Evolutionary conservation across 2,888 invertebrate species (phyloP).

Genomic region (Melikaiella ostensackeni): DNA sequence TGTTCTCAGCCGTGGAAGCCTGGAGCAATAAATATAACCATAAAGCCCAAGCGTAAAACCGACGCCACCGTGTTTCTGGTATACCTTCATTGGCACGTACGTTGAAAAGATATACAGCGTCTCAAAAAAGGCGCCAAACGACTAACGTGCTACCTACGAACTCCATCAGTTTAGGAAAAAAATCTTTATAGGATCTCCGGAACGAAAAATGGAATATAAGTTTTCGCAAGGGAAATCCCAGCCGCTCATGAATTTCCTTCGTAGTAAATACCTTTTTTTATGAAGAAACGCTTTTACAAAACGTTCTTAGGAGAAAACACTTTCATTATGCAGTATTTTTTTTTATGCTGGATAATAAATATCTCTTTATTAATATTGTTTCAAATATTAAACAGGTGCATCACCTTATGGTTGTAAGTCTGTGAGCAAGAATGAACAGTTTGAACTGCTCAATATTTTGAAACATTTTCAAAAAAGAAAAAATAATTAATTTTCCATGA

Average conservation of each 20-base stretch:
- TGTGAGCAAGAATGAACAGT: too few relatives aligned
- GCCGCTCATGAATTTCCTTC: not conserved
- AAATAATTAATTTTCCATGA: too few relatives aligned
- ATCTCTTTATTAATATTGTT: too few relatives aligned
- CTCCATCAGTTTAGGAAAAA: constrained; percentile 9
- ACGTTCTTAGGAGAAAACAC: not conserved
- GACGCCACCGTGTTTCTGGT: constrained; percentile 45
- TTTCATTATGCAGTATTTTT: not conserved
- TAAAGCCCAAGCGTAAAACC: constrained; percentile 65
- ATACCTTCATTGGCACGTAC: constrained; percentile 63
- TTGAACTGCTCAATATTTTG: too few relatives aligned
- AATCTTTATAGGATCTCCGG: not conserved
- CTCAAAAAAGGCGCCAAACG: constrained; percentile 51
- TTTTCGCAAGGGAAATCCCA: not conserved
- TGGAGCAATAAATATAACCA: constrained; percentile 70
- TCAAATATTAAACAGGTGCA: too few relatives aligned
- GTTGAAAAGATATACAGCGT: constrained; percentile 64
- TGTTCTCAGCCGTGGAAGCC: constrained; percentile 58
- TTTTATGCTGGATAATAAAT: not conserved
- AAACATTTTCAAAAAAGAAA: too few relatives aligned
- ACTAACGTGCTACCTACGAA: constrained; percentile 48
- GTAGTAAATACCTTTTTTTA: not conserved
- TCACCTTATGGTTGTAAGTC: too few relatives aligned
- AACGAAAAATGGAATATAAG: constrained; percentile 16
- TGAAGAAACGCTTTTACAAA: not conserved